Percentiles rank a stretch among this genome's conserved stretches.
Conservation (phyloP, 2,797 vertebrate genomes). For the Sebastes nivosus region DNA sequence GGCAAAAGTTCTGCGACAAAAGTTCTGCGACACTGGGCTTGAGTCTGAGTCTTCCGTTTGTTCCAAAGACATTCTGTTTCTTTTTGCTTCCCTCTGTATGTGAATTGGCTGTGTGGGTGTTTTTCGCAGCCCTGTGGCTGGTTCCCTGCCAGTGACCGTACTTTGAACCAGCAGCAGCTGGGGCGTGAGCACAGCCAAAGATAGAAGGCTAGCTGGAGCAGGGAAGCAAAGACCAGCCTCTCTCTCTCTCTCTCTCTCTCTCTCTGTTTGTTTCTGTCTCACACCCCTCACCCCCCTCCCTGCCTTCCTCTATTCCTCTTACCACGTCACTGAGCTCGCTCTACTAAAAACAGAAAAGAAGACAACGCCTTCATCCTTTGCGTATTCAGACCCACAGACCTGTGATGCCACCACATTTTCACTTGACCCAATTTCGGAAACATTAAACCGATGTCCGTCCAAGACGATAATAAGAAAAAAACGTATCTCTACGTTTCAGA, state of each 20-base stretch:
- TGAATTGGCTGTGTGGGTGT: conserved; percentile 71
- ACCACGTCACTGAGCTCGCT: conserved; percentile 30
- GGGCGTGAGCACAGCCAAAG: conserved; percentile 79
- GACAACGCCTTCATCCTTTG: background rate
- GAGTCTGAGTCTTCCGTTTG: conserved; percentile 23
- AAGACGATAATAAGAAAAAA: background rate
- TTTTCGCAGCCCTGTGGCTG: conserved; percentile 71
- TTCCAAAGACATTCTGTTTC: conserved; percentile 76
- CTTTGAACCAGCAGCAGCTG: conserved; percentile 87
- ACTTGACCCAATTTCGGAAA: conserved; percentile 9
- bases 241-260: conserved; percentile 40
- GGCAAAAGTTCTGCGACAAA: conserved; percentile 23
- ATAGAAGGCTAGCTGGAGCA: conserved; percentile 70
- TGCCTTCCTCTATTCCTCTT: conserved; percentile 32
- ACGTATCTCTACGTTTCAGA: background rate
- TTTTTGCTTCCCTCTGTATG: conserved; percentile 53
- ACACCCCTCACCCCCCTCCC: conserved; percentile 2
- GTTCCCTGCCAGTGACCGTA: conserved; percentile 84
- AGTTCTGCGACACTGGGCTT: conserved; percentile 26
- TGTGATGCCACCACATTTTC: background rate
- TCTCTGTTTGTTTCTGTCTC: conserved; percentile 15
- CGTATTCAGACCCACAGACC: background rate
- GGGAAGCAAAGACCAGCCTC: conserved; percentile 28
- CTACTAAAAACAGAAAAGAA: background rate
- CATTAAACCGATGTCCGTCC: background rate